Base-by-base conservation (phyloP, 2,113 vertebrate genomes). In the Eubucco bourcierii region DNA sequence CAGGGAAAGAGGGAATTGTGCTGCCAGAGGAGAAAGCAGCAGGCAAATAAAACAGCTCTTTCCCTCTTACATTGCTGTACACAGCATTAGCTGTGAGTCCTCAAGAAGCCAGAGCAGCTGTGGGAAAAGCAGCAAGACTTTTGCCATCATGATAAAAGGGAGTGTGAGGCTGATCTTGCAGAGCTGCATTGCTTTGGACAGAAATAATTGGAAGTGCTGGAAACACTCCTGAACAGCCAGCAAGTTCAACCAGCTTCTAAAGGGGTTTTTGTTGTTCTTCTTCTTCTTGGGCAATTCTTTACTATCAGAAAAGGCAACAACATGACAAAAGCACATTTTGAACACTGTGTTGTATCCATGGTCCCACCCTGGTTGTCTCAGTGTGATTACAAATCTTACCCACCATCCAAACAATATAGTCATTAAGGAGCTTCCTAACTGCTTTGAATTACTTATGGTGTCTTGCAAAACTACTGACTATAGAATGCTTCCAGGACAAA, bases 41-140 rank as follows among this genome's bases (percentile, higher is more conserved):
- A 95, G 68, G 20, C 76, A 47, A 60, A 47, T 74, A 90, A 79
- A 79, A 88, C 60, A 93, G 67, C 63, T 63, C 74, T 65, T 88
- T 93, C 61, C 15, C 12, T 89, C 64, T 70, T 66, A 52, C 58
- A 64, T 7, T 7, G 4, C 1, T 0, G 28, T n/a, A 37, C 15
- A 41, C 34, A 71, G 59, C 24, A n/a, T 73, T 66, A 92, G 58
- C 47, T 70, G 28, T 56, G 58, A 80, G 63, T 55, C 71, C 75
- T 73, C 37, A 59, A 84, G 78, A 86, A 88, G 52, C 59, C 66
- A 84, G 7, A 50, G 33, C 28, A 84, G 55, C 64, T 73, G 55
- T 79, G 80, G 53, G 77, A 78, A 91, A 90, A 75, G 52, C 24
- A 82, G 31, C 55, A 37, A 74, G 21, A 28, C 39, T 87, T 96